Conservation (phyloP, 2,797 vertebrate genomes). For the Erpetoichthys calabaricus region DNA sequence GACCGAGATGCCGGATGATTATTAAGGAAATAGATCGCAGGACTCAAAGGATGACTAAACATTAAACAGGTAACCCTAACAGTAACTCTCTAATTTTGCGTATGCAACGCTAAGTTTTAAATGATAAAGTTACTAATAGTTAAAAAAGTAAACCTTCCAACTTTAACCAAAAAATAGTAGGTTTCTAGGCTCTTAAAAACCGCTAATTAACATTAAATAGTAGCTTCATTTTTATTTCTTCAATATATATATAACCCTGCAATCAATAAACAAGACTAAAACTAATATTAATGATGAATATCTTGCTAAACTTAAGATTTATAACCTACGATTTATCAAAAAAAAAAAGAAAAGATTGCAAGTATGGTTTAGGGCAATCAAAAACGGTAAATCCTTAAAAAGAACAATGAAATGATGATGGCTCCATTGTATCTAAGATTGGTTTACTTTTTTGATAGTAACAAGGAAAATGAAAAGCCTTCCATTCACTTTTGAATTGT, state of each 20-base stretch:
- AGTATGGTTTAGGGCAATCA: slow-evolving; percentile 52
- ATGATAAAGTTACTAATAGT: slow-evolving; percentile 91
- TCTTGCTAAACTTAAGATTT: slow-evolving; percentile 72
- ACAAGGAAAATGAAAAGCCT: slow-evolving; percentile 39
- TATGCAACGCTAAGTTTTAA: slow-evolving; percentile 75
- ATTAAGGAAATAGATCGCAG: slow-evolving; percentile 87
- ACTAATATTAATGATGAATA: slow-evolving; percentile 75
- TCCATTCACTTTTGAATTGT: slow-evolving; percentile 40
- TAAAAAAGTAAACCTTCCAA: slow-evolving; percentile 99
- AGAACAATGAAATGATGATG: slow-evolving; percentile 47
- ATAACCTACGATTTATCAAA: slow-evolving; percentile 66
- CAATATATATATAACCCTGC: slow-evolving; percentile 62
- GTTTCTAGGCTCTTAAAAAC: slow-evolving; percentile 68
- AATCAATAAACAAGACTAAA: slow-evolving; percentile 85
- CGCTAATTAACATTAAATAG: slow-evolving; percentile 87
- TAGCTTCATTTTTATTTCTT: slow-evolving; percentile 61
- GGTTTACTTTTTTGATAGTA: slow-evolving; percentile 99
- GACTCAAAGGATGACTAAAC: slow-evolving; percentile 98
- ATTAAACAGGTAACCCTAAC: slow-evolving; percentile 98
- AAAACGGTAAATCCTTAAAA: slow-evolving; percentile 49
- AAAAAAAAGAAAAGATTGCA: slow-evolving; percentile 31
- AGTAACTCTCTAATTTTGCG: slow-evolving; percentile 84
- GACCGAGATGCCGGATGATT: slow-evolving; percentile 86
- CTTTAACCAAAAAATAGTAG: slow-evolving; percentile 73
- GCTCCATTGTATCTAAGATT: slow-evolving; percentile 69